phyloP scores from a whole-genome alignment of 1,140 invertebrate genomes.

The Dreissena rostriformis region DNA sequence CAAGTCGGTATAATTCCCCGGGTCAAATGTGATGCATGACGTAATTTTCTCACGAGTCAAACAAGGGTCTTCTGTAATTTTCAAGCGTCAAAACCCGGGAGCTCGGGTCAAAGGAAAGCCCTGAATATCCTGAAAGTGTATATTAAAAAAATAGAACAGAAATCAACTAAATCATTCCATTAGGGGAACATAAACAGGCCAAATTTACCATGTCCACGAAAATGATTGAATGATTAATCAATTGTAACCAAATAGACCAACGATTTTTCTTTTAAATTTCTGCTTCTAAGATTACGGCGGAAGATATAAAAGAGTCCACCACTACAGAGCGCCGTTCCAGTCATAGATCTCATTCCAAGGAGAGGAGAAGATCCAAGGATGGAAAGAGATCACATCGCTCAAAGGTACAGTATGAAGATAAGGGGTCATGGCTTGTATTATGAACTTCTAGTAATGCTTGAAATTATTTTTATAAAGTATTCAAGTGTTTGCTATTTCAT shows the following conservation, averaged over 20 bases:
- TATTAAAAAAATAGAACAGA: background rate
- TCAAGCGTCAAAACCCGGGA: too few relatives aligned
- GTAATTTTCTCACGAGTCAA: too few relatives aligned
- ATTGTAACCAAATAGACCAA: too few relatives aligned
- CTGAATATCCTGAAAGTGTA: background rate
- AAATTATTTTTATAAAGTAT: background rate
- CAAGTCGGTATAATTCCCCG: too few relatives aligned
- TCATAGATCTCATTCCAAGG: background rate
- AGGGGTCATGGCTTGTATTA: background rate
- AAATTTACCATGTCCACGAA: background rate
- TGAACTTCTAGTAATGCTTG: background rate
- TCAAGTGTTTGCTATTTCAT: background rate
- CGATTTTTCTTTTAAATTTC: too few relatives aligned
- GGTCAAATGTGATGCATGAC: too few relatives aligned
- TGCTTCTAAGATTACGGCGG: too few relatives aligned
- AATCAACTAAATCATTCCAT: background rate
- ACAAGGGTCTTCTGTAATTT: too few relatives aligned
- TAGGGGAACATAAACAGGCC: background rate
- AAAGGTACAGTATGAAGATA: constrained; percentile 5
- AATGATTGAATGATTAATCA: background rate
- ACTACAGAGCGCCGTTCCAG: too few relatives aligned
- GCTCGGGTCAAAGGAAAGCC: too few relatives aligned
- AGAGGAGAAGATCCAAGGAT: constrained; percentile 30
- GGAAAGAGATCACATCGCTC: constrained; percentile 42
- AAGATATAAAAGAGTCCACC: too few relatives aligned